phyloP scores from a whole-genome alignment of 1,140 invertebrate genomes.

The Eurytemora carolleeae region DNA sequence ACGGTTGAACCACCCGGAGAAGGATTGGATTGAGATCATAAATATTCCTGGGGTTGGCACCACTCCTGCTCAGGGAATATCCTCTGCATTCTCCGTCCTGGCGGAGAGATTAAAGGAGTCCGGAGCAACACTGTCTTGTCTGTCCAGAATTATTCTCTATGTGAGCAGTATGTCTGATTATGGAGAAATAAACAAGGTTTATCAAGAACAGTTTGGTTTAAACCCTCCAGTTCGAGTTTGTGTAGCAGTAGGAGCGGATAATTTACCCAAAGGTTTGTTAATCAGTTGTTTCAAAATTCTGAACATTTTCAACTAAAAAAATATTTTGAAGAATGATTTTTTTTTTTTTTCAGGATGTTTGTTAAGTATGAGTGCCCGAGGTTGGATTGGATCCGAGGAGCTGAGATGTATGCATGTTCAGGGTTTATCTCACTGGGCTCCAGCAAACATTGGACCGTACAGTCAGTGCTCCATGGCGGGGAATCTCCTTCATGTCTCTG shows the following conservation, averaged over 20 bases:
- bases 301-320: background rate
- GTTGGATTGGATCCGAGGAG: background rate
- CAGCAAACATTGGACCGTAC: constrained; percentile 84
- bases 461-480: constrained; percentile 64
- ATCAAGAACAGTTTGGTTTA: constrained; percentile 42
- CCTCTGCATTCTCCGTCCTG: no score
- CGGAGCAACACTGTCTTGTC: no score
- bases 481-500: constrained; percentile 44
- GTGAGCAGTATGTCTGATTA: constrained; percentile 60
- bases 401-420: constrained; percentile 58
- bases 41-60: no score
- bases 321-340: background rate
- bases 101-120: no score
- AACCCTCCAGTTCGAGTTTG: constrained; percentile 70
- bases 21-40: no score
- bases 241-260: constrained; percentile 33
- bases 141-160: constrained; percentile 63
- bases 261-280: background rate
- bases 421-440: constrained; percentile 84
- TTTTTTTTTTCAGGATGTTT: background rate
- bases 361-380: background rate
- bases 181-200: constrained; percentile 49
- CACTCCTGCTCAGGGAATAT: no score
- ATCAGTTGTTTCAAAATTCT: constrained; percentile 1
- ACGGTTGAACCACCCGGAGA: no score